These are phyloP conservation scores for Oscheius myriophilus DNA, from an alignment of 2,888 invertebrate species.

Conservation along the genomic window DNA sequence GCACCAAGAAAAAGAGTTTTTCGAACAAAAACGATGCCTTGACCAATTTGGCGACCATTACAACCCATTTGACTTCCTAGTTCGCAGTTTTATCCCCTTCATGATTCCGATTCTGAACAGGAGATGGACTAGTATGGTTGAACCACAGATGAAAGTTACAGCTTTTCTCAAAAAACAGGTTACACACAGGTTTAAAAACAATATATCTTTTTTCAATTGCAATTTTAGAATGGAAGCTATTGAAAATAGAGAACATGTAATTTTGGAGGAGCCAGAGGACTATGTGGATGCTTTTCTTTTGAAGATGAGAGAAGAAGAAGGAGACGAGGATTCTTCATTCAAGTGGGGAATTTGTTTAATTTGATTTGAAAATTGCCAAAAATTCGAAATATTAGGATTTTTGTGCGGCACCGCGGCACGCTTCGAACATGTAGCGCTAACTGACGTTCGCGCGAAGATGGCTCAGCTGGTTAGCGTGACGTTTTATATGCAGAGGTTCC, in stretches of 20 bases:
- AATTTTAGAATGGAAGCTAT: slow-evolving; percentile 8
- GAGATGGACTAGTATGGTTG: not conserved
- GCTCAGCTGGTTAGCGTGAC: too few relatives aligned
- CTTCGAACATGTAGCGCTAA: too few relatives aligned
- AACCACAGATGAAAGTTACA: not conserved
- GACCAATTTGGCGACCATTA: slow-evolving; percentile 1
- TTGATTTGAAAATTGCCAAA: too few relatives aligned
- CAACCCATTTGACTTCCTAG: not conserved
- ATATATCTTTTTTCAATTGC: too few relatives aligned
- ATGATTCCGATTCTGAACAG: slow-evolving; percentile 3
- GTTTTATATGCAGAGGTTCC: too few relatives aligned
- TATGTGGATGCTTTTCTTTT: slow-evolving; percentile 45
- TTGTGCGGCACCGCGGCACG: too few relatives aligned
- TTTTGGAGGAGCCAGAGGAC: slow-evolving; percentile 38
- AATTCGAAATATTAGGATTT: too few relatives aligned
- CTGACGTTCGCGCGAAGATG: too few relatives aligned
- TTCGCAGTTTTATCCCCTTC: not conserved
- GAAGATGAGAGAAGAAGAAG: slow-evolving; percentile 39
- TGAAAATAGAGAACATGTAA: slow-evolving; percentile 28
- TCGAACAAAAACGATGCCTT: not conserved
- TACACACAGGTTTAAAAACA: not conserved
- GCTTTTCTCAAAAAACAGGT: slow-evolving; percentile 12
- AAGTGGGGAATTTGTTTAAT: too few relatives aligned
- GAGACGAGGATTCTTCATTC: not conserved
- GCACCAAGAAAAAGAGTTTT: not conserved